Evolutionary conservation across 2,888 invertebrate genomes (phyloP).

Genomic region (Eledona agricola): DNA sequence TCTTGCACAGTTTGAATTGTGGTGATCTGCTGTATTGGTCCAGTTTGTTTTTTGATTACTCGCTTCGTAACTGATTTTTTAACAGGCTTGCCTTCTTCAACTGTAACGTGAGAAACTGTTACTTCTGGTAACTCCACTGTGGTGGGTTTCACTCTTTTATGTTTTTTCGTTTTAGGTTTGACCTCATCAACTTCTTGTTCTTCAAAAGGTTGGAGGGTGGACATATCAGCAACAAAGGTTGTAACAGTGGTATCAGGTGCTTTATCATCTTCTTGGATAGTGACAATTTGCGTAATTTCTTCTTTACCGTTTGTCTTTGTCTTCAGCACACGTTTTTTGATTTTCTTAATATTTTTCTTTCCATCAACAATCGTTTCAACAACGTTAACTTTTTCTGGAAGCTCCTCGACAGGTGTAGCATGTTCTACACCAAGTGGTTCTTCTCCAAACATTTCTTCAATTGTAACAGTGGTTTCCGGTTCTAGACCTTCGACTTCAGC

Average conservation of each 20-base stretch:
- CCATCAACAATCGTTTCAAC: slow-evolving; percentile 42
- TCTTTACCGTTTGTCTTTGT: slow-evolving; percentile 60
- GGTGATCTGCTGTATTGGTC: slow-evolving; percentile 50
- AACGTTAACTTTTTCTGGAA: slow-evolving; percentile 39
- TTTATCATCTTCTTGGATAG: slow-evolving; percentile 51
- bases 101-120: slow-evolving; percentile 33
- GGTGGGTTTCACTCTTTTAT: slow-evolving; percentile 24
- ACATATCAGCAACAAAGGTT: slow-evolving; percentile 35
- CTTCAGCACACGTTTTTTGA: slow-evolving; percentile 54
- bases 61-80: slow-evolving; percentile 43
- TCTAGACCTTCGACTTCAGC: slow-evolving; percentile 59
- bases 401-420: slow-evolving; percentile 39
- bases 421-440: slow-evolving; percentile 42
- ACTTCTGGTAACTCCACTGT: slow-evolving; percentile 43
- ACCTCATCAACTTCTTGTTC: slow-evolving; percentile 28
- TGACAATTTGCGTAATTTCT: slow-evolving; percentile 61
- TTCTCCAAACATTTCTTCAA: slow-evolving; percentile 45
- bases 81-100: slow-evolving; percentile 42
- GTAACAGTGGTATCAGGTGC: slow-evolving; percentile 41
- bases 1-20: slow-evolving; percentile 64
- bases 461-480: slow-evolving; percentile 51
- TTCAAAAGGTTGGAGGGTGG: slow-evolving; percentile 34
- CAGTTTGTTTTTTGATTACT: slow-evolving; percentile 51
- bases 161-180: slow-evolving; percentile 37
- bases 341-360: slow-evolving; percentile 47